These are phyloP conservation scores for Zaprionus lachaisei DNA, from an alignment of 1,140 invertebrate genomes.

Conservation along the genomic window DNA sequence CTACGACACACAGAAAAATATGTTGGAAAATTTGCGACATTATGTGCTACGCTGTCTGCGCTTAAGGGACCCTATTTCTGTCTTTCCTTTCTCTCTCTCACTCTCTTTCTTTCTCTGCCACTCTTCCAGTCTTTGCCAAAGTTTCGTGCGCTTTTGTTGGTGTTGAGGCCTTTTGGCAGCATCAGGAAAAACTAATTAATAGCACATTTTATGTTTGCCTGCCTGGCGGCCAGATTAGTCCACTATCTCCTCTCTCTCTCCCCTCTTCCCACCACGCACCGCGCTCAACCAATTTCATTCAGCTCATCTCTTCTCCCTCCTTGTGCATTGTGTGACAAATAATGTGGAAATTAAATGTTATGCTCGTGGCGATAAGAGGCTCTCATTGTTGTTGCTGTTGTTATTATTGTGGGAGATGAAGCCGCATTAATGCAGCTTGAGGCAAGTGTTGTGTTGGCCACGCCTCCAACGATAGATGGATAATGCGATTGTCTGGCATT, in stretches of 20 bases:
- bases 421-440: conserved; percentile 62
- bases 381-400: conserved; percentile 30
- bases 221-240: conserved; percentile 55
- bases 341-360: conserved; percentile 82
- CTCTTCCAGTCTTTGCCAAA: conserved; percentile 1
- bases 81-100: not conserved
- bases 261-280: not conserved
- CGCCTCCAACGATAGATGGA: conserved; percentile 20
- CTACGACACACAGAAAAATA: conserved; percentile 50
- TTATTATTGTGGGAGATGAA: conserved; percentile 56
- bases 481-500: conserved; percentile 35
- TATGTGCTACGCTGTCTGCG: conserved; percentile 5
- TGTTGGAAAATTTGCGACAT: conserved; percentile 58
- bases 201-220: conserved; percentile 78
- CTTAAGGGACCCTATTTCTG: not conserved
- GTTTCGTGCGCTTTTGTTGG: conserved; percentile 61
- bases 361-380: conserved; percentile 69
- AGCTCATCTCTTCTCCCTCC: not conserved
- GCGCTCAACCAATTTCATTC: not conserved
- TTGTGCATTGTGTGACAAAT: conserved; percentile 58
- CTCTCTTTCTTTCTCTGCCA: not conserved
- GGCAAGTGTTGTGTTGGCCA: conserved; percentile 21
- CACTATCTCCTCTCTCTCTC: conserved; percentile 11
- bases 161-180: conserved; percentile 59
- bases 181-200: conserved; percentile 78